Evolutionary conservation across 1,140 invertebrate species (phyloP).

Genomic region (Lordiphosa stackelbergi): DNA sequence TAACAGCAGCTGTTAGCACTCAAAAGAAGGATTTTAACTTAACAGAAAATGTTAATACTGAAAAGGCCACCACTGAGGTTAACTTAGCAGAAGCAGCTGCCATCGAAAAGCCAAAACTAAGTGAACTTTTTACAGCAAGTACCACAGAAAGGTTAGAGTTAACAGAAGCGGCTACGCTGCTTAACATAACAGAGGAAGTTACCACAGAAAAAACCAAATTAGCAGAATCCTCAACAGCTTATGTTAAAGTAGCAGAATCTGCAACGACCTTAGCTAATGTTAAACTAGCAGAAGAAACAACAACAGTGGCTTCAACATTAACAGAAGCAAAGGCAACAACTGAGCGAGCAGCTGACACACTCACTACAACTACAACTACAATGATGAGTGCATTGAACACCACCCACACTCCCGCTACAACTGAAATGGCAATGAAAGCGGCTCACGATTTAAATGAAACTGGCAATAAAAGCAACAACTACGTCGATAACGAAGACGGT

Average conservation of each 20-base stretch:
- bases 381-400: slow-evolving; percentile 24
- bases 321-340: slow-evolving; percentile 3
- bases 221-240: not conserved
- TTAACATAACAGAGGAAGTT: not conserved
- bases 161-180: too few species aligned
- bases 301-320: slow-evolving; percentile 1
- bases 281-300: not conserved
- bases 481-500: slow-evolving; percentile 29
- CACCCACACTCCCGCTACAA: slow-evolving; percentile 20
- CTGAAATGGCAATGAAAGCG: slow-evolving; percentile 53
- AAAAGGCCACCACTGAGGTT: not conserved
- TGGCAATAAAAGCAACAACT: slow-evolving; percentile 22
- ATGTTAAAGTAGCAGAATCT: too few species aligned
- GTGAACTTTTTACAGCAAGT: not conserved
- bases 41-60: not conserved
- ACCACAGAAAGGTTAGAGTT: too few species aligned
- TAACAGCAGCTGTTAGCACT: too few species aligned
- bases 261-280: not conserved
- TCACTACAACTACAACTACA: not conserved
- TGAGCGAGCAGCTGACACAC: slow-evolving; percentile 4
- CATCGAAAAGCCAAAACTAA: not conserved
- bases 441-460: slow-evolving; percentile 13
- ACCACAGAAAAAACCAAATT: not conserved
- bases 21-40: too few species aligned
- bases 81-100: not conserved